Percentiles rank a stretch among this genome's conserved stretches.
Conservation (phyloP, 2,797 vertebrate species). For the Nyctibius grandis region DNA sequence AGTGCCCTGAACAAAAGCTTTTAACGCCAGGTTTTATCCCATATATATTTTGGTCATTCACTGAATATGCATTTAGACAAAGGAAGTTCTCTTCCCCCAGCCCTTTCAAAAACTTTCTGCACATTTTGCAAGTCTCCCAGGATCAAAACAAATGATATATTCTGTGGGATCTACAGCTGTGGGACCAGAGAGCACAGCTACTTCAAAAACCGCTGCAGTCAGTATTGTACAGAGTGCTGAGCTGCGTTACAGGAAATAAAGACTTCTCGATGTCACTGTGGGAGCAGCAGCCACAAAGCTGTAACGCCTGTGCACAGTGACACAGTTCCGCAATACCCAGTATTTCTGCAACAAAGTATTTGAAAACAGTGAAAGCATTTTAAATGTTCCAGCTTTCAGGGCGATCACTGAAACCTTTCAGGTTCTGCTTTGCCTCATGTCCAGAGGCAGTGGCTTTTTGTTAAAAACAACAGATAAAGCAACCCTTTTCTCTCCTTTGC, state of each 20-base stretch:
- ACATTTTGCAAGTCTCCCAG: background rate
- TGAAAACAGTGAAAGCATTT: background rate
- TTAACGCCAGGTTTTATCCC: background rate
- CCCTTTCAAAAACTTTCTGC: background rate
- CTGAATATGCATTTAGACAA: background rate
- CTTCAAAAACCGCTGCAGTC: background rate
- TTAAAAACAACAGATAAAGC: background rate
- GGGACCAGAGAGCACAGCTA: background rate
- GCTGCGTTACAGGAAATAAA: background rate
- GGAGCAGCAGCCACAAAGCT: background rate
- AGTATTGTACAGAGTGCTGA: background rate
- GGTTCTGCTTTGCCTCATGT: background rate
- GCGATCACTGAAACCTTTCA: background rate
- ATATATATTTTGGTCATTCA: background rate
- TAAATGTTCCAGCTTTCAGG: background rate
- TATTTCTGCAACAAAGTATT: background rate
- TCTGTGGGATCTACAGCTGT: background rate
- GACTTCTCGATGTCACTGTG: background rate
- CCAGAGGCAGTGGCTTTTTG: background rate
- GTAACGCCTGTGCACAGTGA: background rate
- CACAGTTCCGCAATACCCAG: background rate
- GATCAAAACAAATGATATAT: fast-evolving
- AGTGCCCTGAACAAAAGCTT: background rate
- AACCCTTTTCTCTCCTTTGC: background rate
- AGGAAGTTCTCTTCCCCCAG: background rate